A percentile compares a stretch with the other conserved stretches of the same genome.
These are phyloP conservation scores for Nibea coibor DNA, from an alignment of 2,113 vertebrate species.

Conservation along the genomic window DNA sequence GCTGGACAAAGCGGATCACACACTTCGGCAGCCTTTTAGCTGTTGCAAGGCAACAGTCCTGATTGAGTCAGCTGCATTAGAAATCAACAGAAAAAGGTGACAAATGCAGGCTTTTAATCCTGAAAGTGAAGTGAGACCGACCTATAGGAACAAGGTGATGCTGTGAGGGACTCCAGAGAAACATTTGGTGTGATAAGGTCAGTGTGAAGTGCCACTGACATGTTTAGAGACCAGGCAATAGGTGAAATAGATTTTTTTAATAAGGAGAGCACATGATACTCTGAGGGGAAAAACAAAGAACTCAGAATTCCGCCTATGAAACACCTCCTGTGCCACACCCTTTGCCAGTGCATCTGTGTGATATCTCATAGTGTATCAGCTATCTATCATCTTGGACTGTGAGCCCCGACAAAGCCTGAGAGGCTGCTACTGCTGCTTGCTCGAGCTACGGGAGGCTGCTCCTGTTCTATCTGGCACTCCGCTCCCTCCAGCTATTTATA, in stretches of 20 bases:
- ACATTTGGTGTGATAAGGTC: conserved; percentile 33
- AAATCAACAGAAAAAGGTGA: conserved; percentile 9
- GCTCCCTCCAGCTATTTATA: conserved; percentile 79
- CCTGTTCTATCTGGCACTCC: conserved; percentile 56
- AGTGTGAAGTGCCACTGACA: conserved; percentile 10
- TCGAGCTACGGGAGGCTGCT: conserved; percentile 55
- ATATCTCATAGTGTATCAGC: conserved; percentile 64
- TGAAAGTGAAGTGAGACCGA: background rate
- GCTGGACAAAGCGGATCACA: conserved; percentile 38
- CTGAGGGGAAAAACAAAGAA: background rate
- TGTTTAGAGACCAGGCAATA: background rate
- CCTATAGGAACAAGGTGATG: background rate
- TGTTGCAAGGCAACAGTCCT: conserved; percentile 21
- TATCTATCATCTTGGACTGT: conserved; percentile 62
- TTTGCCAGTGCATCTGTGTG: conserved; percentile 38
- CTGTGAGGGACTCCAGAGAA: background rate
- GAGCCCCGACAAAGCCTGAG: conserved; percentile 60
- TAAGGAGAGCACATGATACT: no score
- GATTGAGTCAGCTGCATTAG: conserved; percentile 43
- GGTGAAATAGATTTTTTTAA: background rate
- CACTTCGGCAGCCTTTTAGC: conserved; percentile 40
- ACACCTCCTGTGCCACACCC: conserved; percentile 65
- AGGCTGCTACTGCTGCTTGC: conserved; percentile 48
- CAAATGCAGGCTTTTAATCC: background rate
- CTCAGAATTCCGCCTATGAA: background rate